Percentiles rank a stretch among this genome's conserved stretches.
phyloP scores from a whole-genome alignment of 2,888 invertebrate genomes.

The Meteorus cinctellus region DNA sequence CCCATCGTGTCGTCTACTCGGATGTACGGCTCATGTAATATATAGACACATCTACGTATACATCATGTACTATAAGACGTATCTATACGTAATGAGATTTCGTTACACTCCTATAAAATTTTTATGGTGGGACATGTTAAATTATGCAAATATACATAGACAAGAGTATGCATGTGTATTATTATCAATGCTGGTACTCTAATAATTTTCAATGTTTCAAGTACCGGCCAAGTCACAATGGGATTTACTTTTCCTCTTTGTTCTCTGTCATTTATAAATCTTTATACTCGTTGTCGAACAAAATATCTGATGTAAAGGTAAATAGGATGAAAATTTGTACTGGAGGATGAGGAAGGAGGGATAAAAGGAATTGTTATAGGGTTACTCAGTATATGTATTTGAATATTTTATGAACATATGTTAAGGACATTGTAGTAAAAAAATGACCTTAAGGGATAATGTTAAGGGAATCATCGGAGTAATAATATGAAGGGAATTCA shows the following conservation, averaged over 20 bases:
- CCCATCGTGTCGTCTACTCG: slow-evolving; percentile 36
- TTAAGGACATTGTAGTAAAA: not conserved
- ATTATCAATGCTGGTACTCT: not conserved
- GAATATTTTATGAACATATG: too few relatives aligned
- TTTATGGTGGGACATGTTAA: slow-evolving; percentile 28
- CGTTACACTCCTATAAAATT: slow-evolving; percentile 39
- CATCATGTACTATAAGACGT: not conserved
- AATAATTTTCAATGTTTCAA: not conserved
- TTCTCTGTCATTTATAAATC: not conserved
- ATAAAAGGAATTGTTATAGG: too few relatives aligned
- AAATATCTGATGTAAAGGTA: not conserved
- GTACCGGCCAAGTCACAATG: not conserved
- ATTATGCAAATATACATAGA: not conserved
- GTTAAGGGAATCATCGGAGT: not conserved
- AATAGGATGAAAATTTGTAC: too few relatives aligned
- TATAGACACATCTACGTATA: slow-evolving; percentile 1
- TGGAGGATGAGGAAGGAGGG: too few relatives aligned
- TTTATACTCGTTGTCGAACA: slow-evolving; percentile 4
- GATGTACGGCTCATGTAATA: slow-evolving; percentile 16
- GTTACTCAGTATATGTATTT: too few relatives aligned
- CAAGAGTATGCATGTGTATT: not conserved
- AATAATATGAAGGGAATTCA: not conserved
- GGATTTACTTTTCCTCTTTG: not conserved
- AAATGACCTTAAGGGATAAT: not conserved
- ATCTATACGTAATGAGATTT: slow-evolving; percentile 31